Base-by-base conservation (phyloP, 2,797 vertebrate genomes). In the Semaprochilodus insignis region DNA sequence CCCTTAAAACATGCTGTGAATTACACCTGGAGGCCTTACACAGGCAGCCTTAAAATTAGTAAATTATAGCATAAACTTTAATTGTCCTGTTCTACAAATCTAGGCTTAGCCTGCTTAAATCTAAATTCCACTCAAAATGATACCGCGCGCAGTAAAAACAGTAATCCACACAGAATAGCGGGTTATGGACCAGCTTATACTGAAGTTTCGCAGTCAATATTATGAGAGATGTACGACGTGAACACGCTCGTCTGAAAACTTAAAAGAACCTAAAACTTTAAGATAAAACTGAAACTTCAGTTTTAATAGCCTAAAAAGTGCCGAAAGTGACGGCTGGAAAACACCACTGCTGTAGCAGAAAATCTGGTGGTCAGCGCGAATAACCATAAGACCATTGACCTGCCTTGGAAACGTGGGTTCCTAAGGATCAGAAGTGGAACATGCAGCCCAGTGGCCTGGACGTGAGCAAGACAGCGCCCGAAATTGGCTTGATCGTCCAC, bases 401-500 rank as follows among this genome's bases (percentile, higher is more conserved):
- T 95, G 93, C 95, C 93, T 93, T 91, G 92, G 92, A 91, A 93
- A 88, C 90, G 92, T 80, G 52, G 82, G 83, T 85, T 93, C 94
- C 91, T 94, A 94, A 96, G 96, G 93, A 96, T 95, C 91, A 94
- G 93, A 95, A 91, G 88, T 89, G 91, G 94, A 93, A 94, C 93
- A 87, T 92, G 93, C 89, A 91, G 88, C 92, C 93, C 88, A 90
- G 93, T 91, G 92, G 95, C 94, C 31, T 95, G 93, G 93, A 96
- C 95, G 95, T 94, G 77, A 92, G 93, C 90, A 91, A 94, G 93
- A 88, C 91, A 88, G 90, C 90, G 90, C 90, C 94, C 94, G 93
- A 96, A 95, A 97, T 94, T 96, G 95, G 94, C 94, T 96, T 94
- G 92, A 95, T 93, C 92, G 93, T 93, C 95, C 92, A 91, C 95